These are phyloP conservation scores for Adelges cooleyi DNA, from an alignment of 1,140 invertebrate genomes.

Conservation along the genomic window DNA sequence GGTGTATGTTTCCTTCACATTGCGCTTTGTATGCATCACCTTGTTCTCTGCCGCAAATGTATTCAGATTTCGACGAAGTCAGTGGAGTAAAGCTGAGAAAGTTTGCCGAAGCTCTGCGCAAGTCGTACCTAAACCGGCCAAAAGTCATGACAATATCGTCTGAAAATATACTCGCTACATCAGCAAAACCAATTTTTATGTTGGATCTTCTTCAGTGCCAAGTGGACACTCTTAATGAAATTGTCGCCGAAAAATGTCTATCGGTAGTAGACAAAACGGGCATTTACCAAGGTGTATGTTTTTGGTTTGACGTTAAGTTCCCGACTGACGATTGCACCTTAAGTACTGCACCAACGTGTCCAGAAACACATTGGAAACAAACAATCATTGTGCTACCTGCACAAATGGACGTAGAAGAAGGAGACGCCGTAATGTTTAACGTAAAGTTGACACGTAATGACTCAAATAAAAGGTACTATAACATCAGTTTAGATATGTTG, in stretches of 20 bases:
- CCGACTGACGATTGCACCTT: conserved; percentile 41
- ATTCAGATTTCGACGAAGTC: conserved; percentile 49
- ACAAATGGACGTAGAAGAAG: conserved; percentile 37
- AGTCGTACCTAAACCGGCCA: conserved; percentile 34
- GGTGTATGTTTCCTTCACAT: conserved; percentile 40
- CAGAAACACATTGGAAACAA: conserved; percentile 94
- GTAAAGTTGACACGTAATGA: conserved; percentile 45
- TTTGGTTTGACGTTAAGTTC: conserved; percentile 42
- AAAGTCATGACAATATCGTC: conserved; percentile 37
- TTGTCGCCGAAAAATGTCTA: conserved; percentile 33
- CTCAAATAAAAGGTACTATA: conserved; percentile 47
- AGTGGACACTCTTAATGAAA: conserved; percentile 34
- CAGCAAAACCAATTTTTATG: conserved; percentile 35
- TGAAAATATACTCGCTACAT: conserved; percentile 41
- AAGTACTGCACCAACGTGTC: conserved; percentile 59
- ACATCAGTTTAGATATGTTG: conserved; percentile 54
- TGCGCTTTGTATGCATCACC: conserved; percentile 46
- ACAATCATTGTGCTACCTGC: conserved; percentile 55
- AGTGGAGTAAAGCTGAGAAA: conserved; percentile 31
- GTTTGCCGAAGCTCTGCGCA: conserved; percentile 29
- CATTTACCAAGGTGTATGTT: conserved; percentile 55
- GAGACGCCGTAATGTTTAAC: conserved; percentile 56
- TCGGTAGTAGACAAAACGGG: conserved; percentile 45
- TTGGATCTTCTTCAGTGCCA: conserved; percentile 37
- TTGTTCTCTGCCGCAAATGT: conserved; percentile 55